Conservation (phyloP, 2,888 invertebrate genomes). For the Drosophila mercatorum region DNA sequence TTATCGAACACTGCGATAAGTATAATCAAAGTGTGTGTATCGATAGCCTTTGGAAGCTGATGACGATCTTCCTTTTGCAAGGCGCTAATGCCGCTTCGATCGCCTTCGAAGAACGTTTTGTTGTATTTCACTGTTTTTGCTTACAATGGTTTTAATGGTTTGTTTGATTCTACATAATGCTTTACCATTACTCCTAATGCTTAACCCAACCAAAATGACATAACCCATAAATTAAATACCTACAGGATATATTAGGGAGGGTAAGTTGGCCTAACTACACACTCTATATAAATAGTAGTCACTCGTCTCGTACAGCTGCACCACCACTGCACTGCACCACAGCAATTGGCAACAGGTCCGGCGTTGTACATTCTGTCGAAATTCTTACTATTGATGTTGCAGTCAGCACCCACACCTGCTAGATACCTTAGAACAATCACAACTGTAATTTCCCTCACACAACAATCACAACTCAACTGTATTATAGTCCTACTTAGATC, state of each 20-base stretch:
- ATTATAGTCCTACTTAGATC: slow-evolving; percentile 31
- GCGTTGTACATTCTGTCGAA: slow-evolving; percentile 50
- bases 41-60: neutral
- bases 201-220: slow-evolving; percentile 65
- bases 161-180: slow-evolving; percentile 42
- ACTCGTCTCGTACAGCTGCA: slow-evolving; percentile 39
- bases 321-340: slow-evolving; percentile 43
- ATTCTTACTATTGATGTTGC: slow-evolving; percentile 26
- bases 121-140: slow-evolving; percentile 15
- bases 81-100: slow-evolving; percentile 13
- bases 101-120: slow-evolving; percentile 18
- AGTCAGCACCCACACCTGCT: slow-evolving; percentile 42
- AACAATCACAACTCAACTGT: slow-evolving; percentile 24
- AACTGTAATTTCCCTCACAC: neutral
- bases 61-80: slow-evolving; percentile 17
- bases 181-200: slow-evolving; percentile 64
- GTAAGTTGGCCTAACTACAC: slow-evolving; percentile 82
- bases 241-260: slow-evolving; percentile 85
- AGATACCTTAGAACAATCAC: slow-evolving; percentile 30
- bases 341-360: slow-evolving; percentile 52
- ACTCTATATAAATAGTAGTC: slow-evolving; percentile 35
- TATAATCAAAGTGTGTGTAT: neutral
- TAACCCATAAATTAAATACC: slow-evolving; percentile 60
- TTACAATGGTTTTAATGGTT: slow-evolving; percentile 9
- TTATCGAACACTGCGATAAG: neutral